A percentile compares a stretch with the other conserved stretches of the same genome.
These are phyloP conservation scores for Hemaris fuciformis DNA, from an alignment of 2,888 invertebrate species.

Conservation along the genomic window DNA sequence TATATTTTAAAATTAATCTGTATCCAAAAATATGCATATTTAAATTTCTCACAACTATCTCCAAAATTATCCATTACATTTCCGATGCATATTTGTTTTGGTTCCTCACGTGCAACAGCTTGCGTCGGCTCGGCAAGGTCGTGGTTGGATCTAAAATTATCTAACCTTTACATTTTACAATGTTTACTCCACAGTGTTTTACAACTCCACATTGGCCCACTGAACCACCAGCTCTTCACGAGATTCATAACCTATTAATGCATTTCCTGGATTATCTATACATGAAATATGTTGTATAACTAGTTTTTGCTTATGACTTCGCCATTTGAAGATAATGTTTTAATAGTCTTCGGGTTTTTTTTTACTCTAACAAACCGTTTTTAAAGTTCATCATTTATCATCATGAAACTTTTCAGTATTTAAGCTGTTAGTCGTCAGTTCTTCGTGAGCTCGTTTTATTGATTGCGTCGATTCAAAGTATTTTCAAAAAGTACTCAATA, in stretches of 20 bases:
- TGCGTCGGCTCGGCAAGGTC: constrained; percentile 28
- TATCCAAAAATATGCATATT: not conserved
- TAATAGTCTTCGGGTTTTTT: too few species aligned
- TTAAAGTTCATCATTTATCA: too few species aligned
- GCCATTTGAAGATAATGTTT: too few species aligned
- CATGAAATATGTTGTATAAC: not conserved
- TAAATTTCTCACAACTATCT: not conserved
- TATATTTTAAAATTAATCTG: not conserved
- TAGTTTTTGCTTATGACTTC: too few species aligned
- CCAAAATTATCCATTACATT: not conserved
- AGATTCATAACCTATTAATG: not conserved
- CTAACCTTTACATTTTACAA: constrained; percentile 24
- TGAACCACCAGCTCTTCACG: not conserved
- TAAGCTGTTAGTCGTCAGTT: too few species aligned
- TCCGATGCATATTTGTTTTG: constrained; percentile 15
- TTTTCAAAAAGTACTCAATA: too few species aligned
- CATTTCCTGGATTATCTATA: not conserved
- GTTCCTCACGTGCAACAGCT: constrained; percentile 12
- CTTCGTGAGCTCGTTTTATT: too few species aligned
- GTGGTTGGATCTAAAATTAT: constrained; percentile 31
- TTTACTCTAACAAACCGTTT: too few species aligned
- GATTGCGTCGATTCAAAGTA: too few species aligned
- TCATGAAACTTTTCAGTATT: too few species aligned
- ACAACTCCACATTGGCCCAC: constrained; percentile 10
- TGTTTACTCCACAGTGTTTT: constrained; percentile 26